phyloP scores from a whole-genome alignment of 2,797 vertebrate species.

The Pseudochaenichthys georgianus region DNA sequence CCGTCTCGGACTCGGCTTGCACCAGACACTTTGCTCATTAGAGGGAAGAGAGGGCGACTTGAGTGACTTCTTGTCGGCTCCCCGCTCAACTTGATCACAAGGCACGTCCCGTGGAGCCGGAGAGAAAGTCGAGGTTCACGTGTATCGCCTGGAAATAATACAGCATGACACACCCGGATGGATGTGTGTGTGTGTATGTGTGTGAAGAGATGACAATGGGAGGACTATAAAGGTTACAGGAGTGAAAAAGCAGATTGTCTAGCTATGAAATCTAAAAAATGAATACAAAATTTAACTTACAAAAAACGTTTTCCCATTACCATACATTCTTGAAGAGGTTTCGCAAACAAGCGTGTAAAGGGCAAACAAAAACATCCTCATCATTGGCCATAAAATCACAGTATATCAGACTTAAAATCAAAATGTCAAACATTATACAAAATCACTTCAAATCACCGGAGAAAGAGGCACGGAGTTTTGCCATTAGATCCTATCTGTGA shows the following conservation, averaged over 20 bases:
- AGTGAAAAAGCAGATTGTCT: neutral
- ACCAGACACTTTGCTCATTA: conserved; percentile 87
- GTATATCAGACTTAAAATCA: conserved; percentile 70
- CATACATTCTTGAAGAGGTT: neutral
- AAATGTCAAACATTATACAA: conserved; percentile 77
- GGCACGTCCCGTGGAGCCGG: conserved; percentile 56
- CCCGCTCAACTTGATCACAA: conserved; percentile 78
- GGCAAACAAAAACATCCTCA: conserved; percentile 5
- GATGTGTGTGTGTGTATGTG: conserved; percentile 12
- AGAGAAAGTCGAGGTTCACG: conserved; percentile 46
- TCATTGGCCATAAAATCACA: conserved; percentile 54
- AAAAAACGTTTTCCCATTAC: neutral
- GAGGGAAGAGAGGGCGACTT: conserved; percentile 68
- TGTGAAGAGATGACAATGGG: conserved; percentile 8
- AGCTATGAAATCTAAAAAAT: neutral
- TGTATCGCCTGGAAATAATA: conserved; percentile 40
- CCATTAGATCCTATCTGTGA: conserved; percentile 69
- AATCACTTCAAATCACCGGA: conserved; percentile 57
- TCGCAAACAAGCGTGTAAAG: neutral
- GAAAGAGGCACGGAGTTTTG: conserved; percentile 53
- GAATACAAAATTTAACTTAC: conserved; percentile 6
- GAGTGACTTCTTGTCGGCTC: conserved; percentile 76
- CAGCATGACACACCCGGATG: conserved; percentile 47
- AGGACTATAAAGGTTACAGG: conserved; percentile 16
- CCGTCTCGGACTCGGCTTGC: conserved; percentile 71